These are phyloP conservation scores for Pseudotriccus pelzelni DNA, from an alignment of 2,797 vertebrate species.

Conservation along the genomic window DNA sequence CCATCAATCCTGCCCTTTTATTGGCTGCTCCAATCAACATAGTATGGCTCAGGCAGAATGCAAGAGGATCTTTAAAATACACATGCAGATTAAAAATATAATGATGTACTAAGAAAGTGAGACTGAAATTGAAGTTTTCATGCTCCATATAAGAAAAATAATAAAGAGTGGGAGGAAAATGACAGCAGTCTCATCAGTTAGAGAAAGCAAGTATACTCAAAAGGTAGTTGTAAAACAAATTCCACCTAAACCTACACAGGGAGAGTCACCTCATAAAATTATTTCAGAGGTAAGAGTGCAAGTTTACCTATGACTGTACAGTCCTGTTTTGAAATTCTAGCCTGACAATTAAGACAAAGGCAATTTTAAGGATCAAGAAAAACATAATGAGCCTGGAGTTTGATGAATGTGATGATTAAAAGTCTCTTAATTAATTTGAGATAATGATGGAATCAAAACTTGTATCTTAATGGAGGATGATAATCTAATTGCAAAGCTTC, in stretches of 20 bases:
- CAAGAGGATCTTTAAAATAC: neutral
- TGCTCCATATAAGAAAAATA: neutral
- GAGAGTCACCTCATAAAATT: neutral
- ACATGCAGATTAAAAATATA: neutral
- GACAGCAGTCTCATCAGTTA: neutral
- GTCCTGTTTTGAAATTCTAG: neutral
- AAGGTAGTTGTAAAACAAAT: neutral
- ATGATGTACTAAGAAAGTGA: neutral
- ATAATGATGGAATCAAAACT: neutral
- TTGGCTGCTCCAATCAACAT: neutral
- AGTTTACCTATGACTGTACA: neutral
- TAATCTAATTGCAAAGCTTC: neutral
- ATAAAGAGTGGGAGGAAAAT: neutral
- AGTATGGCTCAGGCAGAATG: neutral
- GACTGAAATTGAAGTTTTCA: neutral
- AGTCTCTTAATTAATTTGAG: conserved; percentile 31
- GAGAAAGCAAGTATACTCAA: neutral
- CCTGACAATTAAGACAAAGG: conserved; percentile 21
- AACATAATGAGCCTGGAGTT: neutral
- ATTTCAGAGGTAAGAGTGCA: neutral
- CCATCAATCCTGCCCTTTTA: neutral
- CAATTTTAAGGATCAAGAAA: conserved; percentile 31
- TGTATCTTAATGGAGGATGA: neutral
- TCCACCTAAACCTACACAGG: neutral
- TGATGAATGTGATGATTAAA: neutral